Percentiles rank a stretch among this genome's conserved stretches.
These are phyloP conservation scores for Rhodeus uyekii DNA, from an alignment of 2,797 vertebrate species.

Conservation along the genomic window DNA sequence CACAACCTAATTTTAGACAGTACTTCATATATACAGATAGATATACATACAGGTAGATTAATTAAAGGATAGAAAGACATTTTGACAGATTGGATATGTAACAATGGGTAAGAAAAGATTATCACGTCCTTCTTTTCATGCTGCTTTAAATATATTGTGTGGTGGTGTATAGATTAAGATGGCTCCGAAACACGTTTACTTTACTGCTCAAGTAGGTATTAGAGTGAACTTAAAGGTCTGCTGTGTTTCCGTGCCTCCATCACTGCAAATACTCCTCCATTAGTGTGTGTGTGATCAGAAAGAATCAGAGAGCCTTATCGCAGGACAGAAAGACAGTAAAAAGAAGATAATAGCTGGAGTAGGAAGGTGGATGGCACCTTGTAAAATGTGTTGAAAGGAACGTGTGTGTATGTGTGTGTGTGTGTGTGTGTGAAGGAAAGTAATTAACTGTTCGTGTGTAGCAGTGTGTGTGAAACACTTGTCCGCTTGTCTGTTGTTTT, in stretches of 20 bases:
- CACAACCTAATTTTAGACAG: background rate
- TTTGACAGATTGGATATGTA: no score
- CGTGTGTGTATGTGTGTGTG: background rate
- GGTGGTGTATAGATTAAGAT: background rate
- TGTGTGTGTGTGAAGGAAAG: conserved; percentile 8
- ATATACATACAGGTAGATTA: background rate
- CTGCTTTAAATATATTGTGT: background rate
- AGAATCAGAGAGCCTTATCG: conserved; percentile 7
- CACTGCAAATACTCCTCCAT: conserved; percentile 31
- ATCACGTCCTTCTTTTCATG: background rate
- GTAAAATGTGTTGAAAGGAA: conserved; percentile 24
- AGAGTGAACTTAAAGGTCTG: conserved; percentile 33
- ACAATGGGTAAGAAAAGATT: no score
- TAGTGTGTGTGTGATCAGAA: conserved; percentile 26
- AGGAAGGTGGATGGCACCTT: conserved; percentile 51
- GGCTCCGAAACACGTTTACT: background rate
- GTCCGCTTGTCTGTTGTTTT: conserved; percentile 38
- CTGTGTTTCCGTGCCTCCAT: conserved; percentile 27
- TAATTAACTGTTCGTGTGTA: conserved; percentile 43
- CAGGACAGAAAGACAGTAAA: conserved; percentile 39
- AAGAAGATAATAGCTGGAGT: conserved; percentile 45
- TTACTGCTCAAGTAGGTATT: conserved; percentile 19
- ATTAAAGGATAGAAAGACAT: background rate
- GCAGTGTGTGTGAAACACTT: conserved; percentile 36
- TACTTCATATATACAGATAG: background rate